Evolutionary conservation across 1,140 invertebrate genomes (phyloP).

Genomic region (Aphelinus certus): DNA sequence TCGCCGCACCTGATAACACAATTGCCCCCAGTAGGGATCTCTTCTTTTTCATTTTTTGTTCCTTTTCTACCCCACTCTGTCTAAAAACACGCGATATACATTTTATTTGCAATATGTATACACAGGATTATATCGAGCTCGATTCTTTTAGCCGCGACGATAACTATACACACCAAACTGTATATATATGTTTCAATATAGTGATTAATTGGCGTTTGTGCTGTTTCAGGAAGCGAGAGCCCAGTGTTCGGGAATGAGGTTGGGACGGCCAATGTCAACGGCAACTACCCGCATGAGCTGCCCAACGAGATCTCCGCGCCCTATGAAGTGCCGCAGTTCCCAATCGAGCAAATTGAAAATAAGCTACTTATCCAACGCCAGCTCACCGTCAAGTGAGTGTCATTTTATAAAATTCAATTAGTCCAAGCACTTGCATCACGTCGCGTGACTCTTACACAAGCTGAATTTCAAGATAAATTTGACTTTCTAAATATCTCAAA

Average conservation of each 20-base stretch:
- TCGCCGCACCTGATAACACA: not conserved
- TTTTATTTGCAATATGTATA: too few species aligned
- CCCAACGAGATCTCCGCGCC: conserved; percentile 92
- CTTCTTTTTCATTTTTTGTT: not conserved
- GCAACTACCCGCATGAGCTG: conserved; percentile 65
- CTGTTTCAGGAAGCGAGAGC: conserved; percentile 61
- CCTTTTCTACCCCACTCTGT: not conserved
- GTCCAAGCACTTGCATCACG: too few species aligned
- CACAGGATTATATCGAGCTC: too few species aligned
- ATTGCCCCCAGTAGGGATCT: not conserved
- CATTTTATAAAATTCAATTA: too few species aligned
- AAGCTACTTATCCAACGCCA: conserved; percentile 92
- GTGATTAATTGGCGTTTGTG: not conserved
- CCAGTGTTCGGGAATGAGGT: conserved; percentile 59
- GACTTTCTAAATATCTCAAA: too few species aligned
- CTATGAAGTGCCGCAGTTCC: conserved; percentile 95
- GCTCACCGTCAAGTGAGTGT: conserved; percentile 84
- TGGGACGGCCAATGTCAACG: conserved; percentile 26
- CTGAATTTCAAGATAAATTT: too few species aligned
- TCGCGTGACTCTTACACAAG: too few species aligned
- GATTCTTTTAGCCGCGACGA: not conserved
- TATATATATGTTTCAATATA: too few species aligned
- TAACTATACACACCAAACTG: not conserved
- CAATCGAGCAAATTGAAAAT: conserved; percentile 96
- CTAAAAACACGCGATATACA: too few species aligned